Evolutionary conservation across 35 echinoderm and acorn worm genomes (phyloP).

Genomic region (Ptychodera flava): DNA sequence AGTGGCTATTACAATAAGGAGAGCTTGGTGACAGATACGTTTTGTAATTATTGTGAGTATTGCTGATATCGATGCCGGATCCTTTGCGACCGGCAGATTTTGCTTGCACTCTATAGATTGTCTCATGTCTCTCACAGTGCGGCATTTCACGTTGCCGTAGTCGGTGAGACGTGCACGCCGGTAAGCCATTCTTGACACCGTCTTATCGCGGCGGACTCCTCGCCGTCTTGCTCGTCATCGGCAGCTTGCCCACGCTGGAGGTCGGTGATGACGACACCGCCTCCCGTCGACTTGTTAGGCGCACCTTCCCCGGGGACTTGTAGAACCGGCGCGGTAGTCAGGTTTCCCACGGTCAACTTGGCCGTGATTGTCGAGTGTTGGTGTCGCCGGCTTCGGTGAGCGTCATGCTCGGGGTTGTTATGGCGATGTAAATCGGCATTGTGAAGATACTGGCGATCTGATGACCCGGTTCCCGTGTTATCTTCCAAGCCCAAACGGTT

Average conservation of each 20-base stretch:
- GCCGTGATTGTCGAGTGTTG: not conserved
- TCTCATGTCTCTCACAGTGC: no score
- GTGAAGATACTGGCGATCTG: not conserved
- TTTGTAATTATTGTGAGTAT: no score
- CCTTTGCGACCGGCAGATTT: no score
- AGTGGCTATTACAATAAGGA: no score
- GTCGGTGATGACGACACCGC: not conserved
- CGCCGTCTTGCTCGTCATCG: not conserved
- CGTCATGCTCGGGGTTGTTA: not conserved
- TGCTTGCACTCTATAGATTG: no score
- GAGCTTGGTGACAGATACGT: no score
- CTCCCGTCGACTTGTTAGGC: not conserved
- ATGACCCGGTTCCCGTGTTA: not conserved
- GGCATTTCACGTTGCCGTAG: no score
- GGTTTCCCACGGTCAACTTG: not conserved
- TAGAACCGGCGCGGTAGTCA: not conserved
- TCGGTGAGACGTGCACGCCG: not conserved
- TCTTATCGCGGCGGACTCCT: not conserved
- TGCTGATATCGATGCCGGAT: no score
- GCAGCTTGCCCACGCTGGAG: not conserved
- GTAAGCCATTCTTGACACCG: not conserved
- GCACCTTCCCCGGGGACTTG: not conserved
- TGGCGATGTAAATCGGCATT: not conserved
- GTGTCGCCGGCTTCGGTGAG: no score
- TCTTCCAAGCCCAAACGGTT: not conserved